Base-by-base conservation (phyloP, 2,888 invertebrate species). In the Leptothorax acervorum region DNA sequence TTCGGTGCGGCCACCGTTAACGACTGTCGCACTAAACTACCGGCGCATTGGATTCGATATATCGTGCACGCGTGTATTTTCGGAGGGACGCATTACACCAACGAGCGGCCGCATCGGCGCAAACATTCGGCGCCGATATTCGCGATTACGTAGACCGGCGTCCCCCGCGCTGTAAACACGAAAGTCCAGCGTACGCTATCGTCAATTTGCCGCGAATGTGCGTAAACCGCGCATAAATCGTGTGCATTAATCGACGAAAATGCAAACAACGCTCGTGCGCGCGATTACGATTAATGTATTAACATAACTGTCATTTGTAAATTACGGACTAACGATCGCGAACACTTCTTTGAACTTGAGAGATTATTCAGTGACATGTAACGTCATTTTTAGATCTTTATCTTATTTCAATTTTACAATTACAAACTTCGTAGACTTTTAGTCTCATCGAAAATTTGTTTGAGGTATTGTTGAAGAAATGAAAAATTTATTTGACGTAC, bases 1-100 rank as follows among this genome's bases (percentile, higher is more conserved):
- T n/a, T 76, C 60, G 82, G 31, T 62, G 68, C 79, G 76, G 55
- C 68, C 31, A n/a, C 42, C 55, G 39, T 73, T 73, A 75, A 55
- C 42, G 55, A 55, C 42, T 42, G 31, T 57, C 63, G 60, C 60
- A 12, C 48, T 51, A 68, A 68, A 63, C 48, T 35, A 18, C 28
- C 42, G 18, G n/a, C 18, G 65, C 12, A 31, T 23, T 31, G 57
- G 78, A 65, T 66, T n/a, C 76, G 55, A 39, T 66, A 68, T 42
- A 68, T 48, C 18, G 48, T 28, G 31, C 18, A 28, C 8, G 48
- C 35, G 28, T 68, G 55, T 39, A 79, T 39, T 71, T 81, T 71
- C 48, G 42, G 11, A 11, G 28, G 18, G n/a, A 55, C 8, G 31
- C 48, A 65, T 75, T 82, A 55, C 55, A 55, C 12, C 31, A 42